Base-by-base conservation (phyloP, 1,140 invertebrate genomes). In the Eueides isabella region DNA sequence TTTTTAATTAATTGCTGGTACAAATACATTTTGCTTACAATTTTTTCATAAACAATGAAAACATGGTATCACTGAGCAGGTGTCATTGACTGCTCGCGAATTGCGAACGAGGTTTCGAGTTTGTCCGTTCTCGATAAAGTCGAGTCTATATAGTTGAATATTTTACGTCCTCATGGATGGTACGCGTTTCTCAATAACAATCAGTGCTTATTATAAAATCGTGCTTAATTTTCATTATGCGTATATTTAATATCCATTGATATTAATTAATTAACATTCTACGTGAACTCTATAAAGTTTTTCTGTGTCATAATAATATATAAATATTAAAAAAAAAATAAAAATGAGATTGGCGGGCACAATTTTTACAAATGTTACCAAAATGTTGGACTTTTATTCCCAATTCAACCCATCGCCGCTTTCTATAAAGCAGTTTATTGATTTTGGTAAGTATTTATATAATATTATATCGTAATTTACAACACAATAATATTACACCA, bases 391-490 rank as follows among this genome's bases (percentile, higher is more conserved):
- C 93, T 97, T 97, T 88, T 99, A 99, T 94, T 98, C 98, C 0
- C 97, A 98, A 88, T 99, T 98, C 91, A 98, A 98, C 92, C 98
- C 98, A 61, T 98, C 97, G 73, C 98, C 98, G 67, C 94, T 99
- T 48, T 98, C 98, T 64, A 99, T 99, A 83, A 98, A 99, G 93
- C 97, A 99, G 92, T 99, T 99, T 94, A 97, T 99, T 90, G 98
- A 99, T 95, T 99, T 99, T 92, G 98, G 98, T 98, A 95, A 98
- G 97, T 69, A 33, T 75, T 38, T 5, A 16, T 38, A 64, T 67
- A 19, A 66, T 63, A 67, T 48, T 28, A 61, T 71, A 62, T 55
- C 2, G 23, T 55, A 23, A 55, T n/a, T 9, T 55, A 26, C 55
- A 23, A 19, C 14, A 28, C 14, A 30, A 23, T 29, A 26, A 4